These are phyloP conservation scores for Ridgeia piscesae DNA, from an alignment of 1,140 invertebrate genomes.

Conservation along the genomic window DNA sequence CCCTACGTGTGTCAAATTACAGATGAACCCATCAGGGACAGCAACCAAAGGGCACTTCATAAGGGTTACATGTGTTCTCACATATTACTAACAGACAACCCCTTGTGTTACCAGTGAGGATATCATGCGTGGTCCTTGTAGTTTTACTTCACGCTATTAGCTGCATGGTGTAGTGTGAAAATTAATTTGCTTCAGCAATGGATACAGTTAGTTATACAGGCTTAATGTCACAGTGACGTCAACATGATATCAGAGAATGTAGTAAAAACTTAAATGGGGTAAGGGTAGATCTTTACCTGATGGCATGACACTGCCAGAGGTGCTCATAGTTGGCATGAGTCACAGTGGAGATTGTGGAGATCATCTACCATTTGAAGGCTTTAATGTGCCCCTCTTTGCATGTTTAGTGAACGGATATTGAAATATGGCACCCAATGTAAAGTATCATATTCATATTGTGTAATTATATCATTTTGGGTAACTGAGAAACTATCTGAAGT, in stretches of 20 bases:
- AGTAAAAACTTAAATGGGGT: neutral
- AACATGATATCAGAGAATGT: neutral
- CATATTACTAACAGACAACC: neutral
- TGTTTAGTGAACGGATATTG: neutral
- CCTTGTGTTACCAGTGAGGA: neutral
- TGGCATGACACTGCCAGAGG: neutral
- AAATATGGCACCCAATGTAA: no score
- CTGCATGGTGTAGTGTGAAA: neutral
- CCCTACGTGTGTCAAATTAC: no score
- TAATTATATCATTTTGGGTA: neutral
- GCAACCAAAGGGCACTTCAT: neutral
- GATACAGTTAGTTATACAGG: neutral
- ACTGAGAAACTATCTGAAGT: neutral
- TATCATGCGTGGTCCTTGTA: neutral
- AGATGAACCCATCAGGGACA: neutral
- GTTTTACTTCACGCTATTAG: neutral
- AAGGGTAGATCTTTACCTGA: neutral
- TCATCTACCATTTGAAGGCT: neutral
- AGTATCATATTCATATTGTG: neutral
- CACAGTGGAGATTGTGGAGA: neutral
- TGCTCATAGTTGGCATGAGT: neutral
- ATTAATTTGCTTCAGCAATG: neutral
- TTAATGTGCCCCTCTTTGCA: neutral
- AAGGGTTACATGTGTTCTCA: neutral
- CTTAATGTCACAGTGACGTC: neutral